A percentile compares a stretch with the other conserved stretches of the same genome.
These are phyloP conservation scores for Dimorphilus gyrociliatus DNA, from an alignment of 2,888 invertebrate species.

Conservation along the genomic window DNA sequence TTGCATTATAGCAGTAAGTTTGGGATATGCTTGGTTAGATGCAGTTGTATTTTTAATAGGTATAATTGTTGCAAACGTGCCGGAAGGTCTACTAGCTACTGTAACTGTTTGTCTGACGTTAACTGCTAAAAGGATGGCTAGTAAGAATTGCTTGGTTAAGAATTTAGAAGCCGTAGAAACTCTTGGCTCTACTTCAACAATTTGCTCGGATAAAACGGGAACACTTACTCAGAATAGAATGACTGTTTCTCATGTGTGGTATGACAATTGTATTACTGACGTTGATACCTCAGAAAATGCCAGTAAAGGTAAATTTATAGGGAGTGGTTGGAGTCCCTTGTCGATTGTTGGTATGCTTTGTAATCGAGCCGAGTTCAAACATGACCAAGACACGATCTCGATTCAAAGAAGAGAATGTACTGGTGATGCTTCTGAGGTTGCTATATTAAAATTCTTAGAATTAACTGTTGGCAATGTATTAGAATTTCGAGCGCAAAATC, in stretches of 20 bases:
- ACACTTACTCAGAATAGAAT: conserved; percentile 9
- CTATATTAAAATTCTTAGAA: too few species aligned
- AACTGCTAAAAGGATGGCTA: conserved; percentile 5
- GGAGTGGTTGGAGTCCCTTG: too few species aligned
- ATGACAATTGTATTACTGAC: conserved; percentile 5
- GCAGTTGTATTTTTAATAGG: conserved; percentile 15
- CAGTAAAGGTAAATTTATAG: too few species aligned
- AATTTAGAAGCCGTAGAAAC: conserved; percentile 6
- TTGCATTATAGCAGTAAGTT: conserved; percentile 9
- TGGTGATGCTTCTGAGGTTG: too few species aligned
- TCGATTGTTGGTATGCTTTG: too few species aligned
- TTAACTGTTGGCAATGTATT: too few species aligned
- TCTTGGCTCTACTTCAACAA: conserved; percentile 6
- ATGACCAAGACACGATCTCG: too few species aligned
- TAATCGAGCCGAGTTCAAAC: too few species aligned
- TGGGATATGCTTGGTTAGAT: conserved; percentile 14
- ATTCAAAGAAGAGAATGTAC: too few species aligned
- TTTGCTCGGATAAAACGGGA: conserved; percentile 8
- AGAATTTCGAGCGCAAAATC: too few species aligned
- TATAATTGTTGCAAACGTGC: conserved; percentile 20
- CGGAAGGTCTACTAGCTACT: conserved; percentile 10
- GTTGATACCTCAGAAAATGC: conserved; percentile 5
- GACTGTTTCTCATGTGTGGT: conserved; percentile 10
- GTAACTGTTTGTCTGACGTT: conserved; percentile 6
- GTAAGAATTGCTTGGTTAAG: conserved; percentile 6